phyloP scores from a whole-genome alignment of 2,888 invertebrate species.

The Atherix ibis region DNA sequence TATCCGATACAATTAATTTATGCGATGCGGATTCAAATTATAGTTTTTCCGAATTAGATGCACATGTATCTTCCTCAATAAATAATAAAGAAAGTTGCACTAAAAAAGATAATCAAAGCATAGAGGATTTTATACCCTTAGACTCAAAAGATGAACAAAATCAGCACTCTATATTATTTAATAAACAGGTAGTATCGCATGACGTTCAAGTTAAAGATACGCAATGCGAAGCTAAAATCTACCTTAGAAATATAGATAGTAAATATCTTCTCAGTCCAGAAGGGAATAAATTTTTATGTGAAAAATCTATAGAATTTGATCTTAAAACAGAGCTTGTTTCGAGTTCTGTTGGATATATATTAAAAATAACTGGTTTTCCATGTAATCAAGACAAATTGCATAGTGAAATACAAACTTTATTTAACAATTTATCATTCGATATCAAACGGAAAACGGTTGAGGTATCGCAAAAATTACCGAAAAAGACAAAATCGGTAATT shows the following conservation, averaged over 20 bases:
- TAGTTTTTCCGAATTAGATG: slow-evolving; percentile 31
- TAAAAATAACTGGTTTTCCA: slow-evolving; percentile 36
- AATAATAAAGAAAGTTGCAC: neutral
- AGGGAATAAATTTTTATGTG: slow-evolving; percentile 34
- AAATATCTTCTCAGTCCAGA: slow-evolving; percentile 34
- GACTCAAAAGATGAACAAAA: slow-evolving; percentile 3
- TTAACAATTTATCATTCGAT: slow-evolving; percentile 18
- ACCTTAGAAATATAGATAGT: slow-evolving; percentile 35
- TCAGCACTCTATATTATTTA: neutral
- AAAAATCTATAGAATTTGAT: slow-evolving; percentile 26
- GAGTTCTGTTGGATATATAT: slow-evolving; percentile 32
- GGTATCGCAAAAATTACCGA: slow-evolving; percentile 22
- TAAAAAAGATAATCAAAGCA: neutral
- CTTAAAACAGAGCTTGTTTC: slow-evolving; percentile 24
- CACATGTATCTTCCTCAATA: slow-evolving; percentile 20
- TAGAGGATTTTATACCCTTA: slow-evolving; percentile 25
- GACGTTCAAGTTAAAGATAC: neutral
- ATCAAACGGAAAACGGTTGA: slow-evolving; percentile 18
- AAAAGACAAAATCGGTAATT: slow-evolving; percentile 22
- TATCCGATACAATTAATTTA: neutral
- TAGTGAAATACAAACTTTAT: slow-evolving; percentile 32
- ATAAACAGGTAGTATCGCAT: neutral
- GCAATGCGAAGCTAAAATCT: slow-evolving; percentile 34
- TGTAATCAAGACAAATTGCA: slow-evolving; percentile 39
- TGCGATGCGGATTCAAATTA: slow-evolving; percentile 31